Conservation (phyloP, 2,797 vertebrate genomes). For the Gobio occitaniae region DNA sequence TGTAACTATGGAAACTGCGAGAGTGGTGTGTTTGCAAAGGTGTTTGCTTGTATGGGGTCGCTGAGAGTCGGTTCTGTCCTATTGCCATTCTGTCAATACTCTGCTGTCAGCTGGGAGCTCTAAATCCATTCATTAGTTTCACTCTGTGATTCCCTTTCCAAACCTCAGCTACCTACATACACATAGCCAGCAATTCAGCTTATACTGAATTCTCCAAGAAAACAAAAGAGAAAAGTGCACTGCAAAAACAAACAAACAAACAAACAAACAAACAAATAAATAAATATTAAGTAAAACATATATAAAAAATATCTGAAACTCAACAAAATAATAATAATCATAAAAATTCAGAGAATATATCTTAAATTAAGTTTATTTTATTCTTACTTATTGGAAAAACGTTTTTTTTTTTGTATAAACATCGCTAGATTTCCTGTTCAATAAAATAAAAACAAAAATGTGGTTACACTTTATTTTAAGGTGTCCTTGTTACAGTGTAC, state of each 20-base stretch:
- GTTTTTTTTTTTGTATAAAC: background rate
- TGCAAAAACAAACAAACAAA: background rate
- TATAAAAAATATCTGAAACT: no score
- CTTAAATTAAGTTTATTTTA: background rate
- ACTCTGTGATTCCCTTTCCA: conserved; percentile 28
- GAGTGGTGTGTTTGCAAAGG: conserved; percentile 18
- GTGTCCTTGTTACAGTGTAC: background rate
- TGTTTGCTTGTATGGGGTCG: conserved; percentile 31
- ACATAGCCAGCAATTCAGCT: background rate
- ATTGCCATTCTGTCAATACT: conserved; percentile 40
- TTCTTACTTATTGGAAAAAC: no score
- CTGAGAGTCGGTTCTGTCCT: conserved; percentile 36
- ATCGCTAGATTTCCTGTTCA: background rate
- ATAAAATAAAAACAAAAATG: background rate
- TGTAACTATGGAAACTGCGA: conserved; percentile 41
- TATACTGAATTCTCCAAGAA: background rate
- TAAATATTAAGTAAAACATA: no score
- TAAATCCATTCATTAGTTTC: conserved; percentile 46
- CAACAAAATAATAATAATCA: no score
- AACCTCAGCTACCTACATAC: background rate
- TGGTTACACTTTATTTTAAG: background rate
- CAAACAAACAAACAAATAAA: no score
- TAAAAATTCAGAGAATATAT: background rate
- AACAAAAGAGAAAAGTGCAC: background rate
- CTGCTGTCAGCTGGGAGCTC: conserved; percentile 42